phyloP scores from a whole-genome alignment of 2,797 vertebrate species.

The Gambusia yucatana region DNA sequence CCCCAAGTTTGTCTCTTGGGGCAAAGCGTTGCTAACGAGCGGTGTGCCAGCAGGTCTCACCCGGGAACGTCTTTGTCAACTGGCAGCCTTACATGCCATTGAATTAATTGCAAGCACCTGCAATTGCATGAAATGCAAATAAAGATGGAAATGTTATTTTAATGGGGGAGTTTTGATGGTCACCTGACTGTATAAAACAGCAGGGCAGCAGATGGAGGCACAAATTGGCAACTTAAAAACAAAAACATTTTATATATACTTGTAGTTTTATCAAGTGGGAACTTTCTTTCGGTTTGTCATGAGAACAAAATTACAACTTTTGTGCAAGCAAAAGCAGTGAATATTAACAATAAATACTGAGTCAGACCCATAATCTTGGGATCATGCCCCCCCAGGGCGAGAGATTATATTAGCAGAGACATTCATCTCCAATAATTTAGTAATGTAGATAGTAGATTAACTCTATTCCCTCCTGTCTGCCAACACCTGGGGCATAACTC shows the following conservation, averaged over 20 bases:
- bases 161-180: constrained; percentile 21
- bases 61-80: constrained; percentile 75
- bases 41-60: constrained; percentile 70
- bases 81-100: constrained; percentile 57
- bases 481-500: constrained; percentile 70
- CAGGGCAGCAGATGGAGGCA: neutral
- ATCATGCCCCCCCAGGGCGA: constrained; percentile 72
- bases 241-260: neutral
- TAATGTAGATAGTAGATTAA: constrained; percentile 82
- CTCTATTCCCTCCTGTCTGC: constrained; percentile 76
- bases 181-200: neutral
- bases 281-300: constrained; percentile 52
- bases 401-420: constrained; percentile 81
- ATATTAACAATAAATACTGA: constrained; percentile 68
- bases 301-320: constrained; percentile 72
- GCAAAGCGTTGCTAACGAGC: constrained; percentile 72
- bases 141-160: constrained; percentile 29
- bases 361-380: constrained; percentile 76
- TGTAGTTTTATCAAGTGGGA: constrained; percentile 35
- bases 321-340: constrained; percentile 59
- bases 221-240: constrained; percentile 14
- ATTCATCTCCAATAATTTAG: constrained; percentile 84
- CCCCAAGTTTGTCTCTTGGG: constrained; percentile 77
- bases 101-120: constrained; percentile 61
- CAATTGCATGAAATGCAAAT: constrained; percentile 28